Percentiles rank a stretch among this genome's conserved stretches.
Evolutionary conservation across 2,888 invertebrate genomes (phyloP).

Genomic region (Tenodera sinensis): DNA sequence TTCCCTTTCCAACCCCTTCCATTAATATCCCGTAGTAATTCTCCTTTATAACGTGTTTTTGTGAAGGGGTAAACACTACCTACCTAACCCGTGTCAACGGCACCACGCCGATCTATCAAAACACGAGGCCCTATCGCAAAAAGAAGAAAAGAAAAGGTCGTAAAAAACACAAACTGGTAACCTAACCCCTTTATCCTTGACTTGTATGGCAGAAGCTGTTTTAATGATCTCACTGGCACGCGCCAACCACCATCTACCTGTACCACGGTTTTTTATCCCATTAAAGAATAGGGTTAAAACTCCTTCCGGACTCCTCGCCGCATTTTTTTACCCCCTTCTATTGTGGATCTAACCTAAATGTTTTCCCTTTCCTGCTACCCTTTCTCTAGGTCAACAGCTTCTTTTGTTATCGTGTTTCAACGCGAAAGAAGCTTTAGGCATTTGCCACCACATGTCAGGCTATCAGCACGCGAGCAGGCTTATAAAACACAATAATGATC

Average conservation of each 20-base stretch:
- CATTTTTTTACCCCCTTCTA: neutral
- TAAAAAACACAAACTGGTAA: neutral
- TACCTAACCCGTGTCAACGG: neutral
- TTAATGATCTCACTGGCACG: neutral
- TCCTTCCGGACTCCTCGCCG: neutral
- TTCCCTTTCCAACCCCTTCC: neutral
- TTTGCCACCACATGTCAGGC: neutral
- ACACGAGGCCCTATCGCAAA: neutral
- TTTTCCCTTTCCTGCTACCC: slow-evolving; percentile 18
- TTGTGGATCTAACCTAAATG: neutral
- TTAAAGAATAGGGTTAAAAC: slow-evolving; percentile 15
- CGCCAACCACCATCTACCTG: slow-evolving; percentile 25
- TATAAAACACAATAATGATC: no score
- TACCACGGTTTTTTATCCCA: slow-evolving; percentile 22
- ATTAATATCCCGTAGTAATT: neutral
- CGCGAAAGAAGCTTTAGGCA: slow-evolving; percentile 21
- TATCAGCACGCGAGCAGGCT: no score
- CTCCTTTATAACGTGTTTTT: slow-evolving; percentile 5
- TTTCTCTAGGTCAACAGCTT: slow-evolving; percentile 23
- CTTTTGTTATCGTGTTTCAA: slow-evolving; percentile 12
- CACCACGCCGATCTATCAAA: neutral
- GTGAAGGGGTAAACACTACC: neutral
- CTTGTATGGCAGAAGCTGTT: neutral
- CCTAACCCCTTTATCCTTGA: slow-evolving; percentile 23
- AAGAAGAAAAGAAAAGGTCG: neutral